Conservation (phyloP, 2,113 vertebrate genomes). For the Pedionomus torquatus region DNA sequence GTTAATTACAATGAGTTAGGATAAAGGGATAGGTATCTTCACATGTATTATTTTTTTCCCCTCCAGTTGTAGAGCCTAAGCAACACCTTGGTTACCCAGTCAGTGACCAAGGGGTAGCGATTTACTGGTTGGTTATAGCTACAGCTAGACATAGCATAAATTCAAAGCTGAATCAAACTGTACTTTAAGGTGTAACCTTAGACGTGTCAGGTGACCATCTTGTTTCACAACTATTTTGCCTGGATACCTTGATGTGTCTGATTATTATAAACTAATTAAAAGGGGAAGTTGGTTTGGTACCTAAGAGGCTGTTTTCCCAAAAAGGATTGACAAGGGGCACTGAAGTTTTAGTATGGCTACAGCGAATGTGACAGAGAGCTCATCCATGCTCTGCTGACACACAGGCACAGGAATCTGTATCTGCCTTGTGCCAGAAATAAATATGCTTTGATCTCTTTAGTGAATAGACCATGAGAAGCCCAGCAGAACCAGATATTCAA, state of each 20-base stretch:
- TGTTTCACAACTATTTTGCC: neutral
- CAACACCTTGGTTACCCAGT: neutral
- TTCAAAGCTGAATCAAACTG: neutral
- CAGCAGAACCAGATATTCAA: constrained; percentile 4
- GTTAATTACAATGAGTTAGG: neutral
- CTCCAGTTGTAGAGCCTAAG: neutral
- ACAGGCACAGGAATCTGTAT: neutral
- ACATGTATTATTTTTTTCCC: neutral
- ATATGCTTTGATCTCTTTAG: neutral
- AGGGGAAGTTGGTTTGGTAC: neutral
- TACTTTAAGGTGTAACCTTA: neutral
- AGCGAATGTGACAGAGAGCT: accelerated
- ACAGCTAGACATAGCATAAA: neutral
- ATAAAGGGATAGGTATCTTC: neutral
- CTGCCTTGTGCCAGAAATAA: neutral
- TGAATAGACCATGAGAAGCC: neutral
- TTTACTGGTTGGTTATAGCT: accelerated
- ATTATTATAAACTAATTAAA: neutral
- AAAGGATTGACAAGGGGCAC: accelerated
- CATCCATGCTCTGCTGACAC: neutral
- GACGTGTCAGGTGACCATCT: neutral
- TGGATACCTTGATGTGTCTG: neutral
- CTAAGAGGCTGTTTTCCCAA: neutral
- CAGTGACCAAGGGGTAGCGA: neutral
- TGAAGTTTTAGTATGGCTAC: neutral